These are phyloP conservation scores for Hybos culiciformis DNA, from an alignment of 2,888 invertebrate genomes.

Conservation along the genomic window DNA sequence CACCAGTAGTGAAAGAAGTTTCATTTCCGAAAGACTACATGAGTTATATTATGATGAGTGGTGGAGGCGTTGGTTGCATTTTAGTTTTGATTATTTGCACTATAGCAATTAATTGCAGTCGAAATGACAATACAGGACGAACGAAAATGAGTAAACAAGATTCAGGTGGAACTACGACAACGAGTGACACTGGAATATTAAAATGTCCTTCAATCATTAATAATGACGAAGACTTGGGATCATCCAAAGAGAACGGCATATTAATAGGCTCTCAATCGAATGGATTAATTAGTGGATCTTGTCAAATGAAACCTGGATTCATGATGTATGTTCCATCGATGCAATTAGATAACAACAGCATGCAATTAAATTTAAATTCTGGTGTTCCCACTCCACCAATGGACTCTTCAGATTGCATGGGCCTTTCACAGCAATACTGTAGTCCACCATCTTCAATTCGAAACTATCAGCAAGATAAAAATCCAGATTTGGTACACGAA, in stretches of 20 bases:
- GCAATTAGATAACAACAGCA: conserved; percentile 18
- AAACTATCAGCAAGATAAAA: conserved; percentile 45
- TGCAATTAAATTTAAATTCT: conserved; percentile 15
- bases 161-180: conserved; percentile 41
- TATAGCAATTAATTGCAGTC: conserved; percentile 43
- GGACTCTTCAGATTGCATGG: not conserved
- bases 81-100: conserved; percentile 51
- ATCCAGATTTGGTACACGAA: conserved; percentile 68
- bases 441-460: conserved; percentile 43
- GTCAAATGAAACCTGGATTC: conserved; percentile 32
- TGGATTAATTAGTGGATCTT: not conserved
- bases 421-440: conserved; percentile 22
- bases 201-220: conserved; percentile 38
- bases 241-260: conserved; percentile 23
- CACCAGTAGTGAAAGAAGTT: conserved; percentile 52
- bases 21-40: conserved; percentile 57
- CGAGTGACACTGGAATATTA: conserved; percentile 39
- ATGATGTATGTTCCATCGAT: conserved; percentile 29
- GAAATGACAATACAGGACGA: too few relatives aligned
- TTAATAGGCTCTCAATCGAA: conserved; percentile 5
- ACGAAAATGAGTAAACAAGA: conserved; percentile 35
- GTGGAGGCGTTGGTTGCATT: conserved; percentile 48
- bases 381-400: conserved; percentile 14
- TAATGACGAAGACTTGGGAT: conserved; percentile 27
- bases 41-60: conserved; percentile 52